Evolutionary conservation across 2,797 vertebrate genomes (phyloP), one percentile per base, ranked within the genome.

Genomic region (Hippocampus kuda): DNA sequence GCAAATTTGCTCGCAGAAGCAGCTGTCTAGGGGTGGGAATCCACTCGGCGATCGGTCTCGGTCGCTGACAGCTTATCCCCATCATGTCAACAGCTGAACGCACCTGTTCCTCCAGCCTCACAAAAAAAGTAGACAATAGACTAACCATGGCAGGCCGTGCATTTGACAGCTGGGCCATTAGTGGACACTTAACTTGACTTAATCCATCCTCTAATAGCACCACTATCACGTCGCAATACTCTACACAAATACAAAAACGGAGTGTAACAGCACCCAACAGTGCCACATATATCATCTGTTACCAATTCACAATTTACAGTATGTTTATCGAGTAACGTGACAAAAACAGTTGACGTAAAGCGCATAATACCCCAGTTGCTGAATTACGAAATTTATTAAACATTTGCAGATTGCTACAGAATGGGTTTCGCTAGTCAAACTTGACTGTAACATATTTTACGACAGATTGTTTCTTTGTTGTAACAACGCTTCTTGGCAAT

Each of bases 1-100:
- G 56, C 56, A 57, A 57, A 57, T 27, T 27, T 57, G 26, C n/a
- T 56, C 54, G 69, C 57, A 62, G 68, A 67, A 70, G n/a, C 30
- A 44, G 11, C 27, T 56, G 48, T 70, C 44, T 42, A 11, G 22
- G 30, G 7, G 18, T 38, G 49, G 10, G n/a, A 57, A 44, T 7
- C 34, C 12, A 42, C 22, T 67, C 12, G 24, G 38, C 3, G 15
- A 59, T 42, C 53, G 4, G 53, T 18, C 16, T 44, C 66, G 41
- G 24, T 26, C 24, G 2, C 24, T 26, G 56, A 16, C 26, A 27
- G 56, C 56, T 26, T 13, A 57, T 57, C 38, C 24, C 8, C 18
- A 38, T 44, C 34, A 22, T 42, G 24, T 13, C 7, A 38, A 67
- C 38, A 67, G 22, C 16, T 44, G 42, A 46, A 24, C 42, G 22